phyloP scores from a whole-genome alignment of 2,888 invertebrate genomes.

The Cerastis leucographa region DNA sequence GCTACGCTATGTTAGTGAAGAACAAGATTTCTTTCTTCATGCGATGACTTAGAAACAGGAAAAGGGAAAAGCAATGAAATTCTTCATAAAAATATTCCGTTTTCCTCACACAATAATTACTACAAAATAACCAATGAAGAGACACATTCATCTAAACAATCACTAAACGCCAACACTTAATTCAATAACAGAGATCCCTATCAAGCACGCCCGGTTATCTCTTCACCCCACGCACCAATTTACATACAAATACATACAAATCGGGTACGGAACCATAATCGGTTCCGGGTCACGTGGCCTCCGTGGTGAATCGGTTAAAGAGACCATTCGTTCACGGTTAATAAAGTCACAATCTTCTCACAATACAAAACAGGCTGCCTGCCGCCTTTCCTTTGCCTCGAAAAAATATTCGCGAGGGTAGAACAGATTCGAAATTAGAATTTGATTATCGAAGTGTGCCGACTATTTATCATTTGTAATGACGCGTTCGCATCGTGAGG shows the following conservation, averaged over 20 bases:
- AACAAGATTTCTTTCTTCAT: neutral
- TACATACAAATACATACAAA: conserved; percentile 89
- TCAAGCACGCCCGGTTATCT: conserved; percentile 87
- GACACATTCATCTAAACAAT: conserved; percentile 71
- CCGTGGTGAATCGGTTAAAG: conserved; percentile 91
- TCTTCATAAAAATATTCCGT: neutral
- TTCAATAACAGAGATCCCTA: conserved; percentile 88
- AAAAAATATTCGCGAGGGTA: conserved; percentile 82
- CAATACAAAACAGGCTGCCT: conserved; percentile 86
- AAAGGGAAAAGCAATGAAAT: conserved; percentile 1
- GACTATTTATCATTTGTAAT: conserved; percentile 90
- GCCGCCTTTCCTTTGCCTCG: conserved; percentile 78
- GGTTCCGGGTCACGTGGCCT: conserved; percentile 91
- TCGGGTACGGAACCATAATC: conserved; percentile 86
- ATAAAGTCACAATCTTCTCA: conserved; percentile 90
- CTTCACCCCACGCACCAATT: conserved; percentile 85
- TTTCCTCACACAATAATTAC: conserved; percentile 20
- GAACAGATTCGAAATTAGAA: conserved; percentile 91
- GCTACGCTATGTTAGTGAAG: neutral
- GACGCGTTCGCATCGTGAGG: conserved; percentile 84
- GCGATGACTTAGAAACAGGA: neutral
- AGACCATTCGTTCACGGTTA: conserved; percentile 89
- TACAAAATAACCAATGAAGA: conserved; percentile 50
- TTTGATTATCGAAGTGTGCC: conserved; percentile 91
- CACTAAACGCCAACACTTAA: conserved; percentile 85